phyloP scores from a whole-genome alignment of 2,888 invertebrate genomes.

The Seira sanloemensis region DNA sequence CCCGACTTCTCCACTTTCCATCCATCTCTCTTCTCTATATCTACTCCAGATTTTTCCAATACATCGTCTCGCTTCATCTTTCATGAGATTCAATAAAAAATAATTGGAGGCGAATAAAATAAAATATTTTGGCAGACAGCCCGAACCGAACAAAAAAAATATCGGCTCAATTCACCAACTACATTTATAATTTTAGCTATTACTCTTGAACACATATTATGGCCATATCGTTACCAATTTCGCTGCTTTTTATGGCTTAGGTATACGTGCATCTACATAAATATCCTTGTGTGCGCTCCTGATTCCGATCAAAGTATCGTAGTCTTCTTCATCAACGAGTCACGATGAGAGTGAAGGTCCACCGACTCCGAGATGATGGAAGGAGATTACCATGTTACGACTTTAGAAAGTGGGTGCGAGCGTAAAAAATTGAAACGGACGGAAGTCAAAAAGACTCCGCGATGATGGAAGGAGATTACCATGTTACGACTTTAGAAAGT shows the following conservation, averaged over 20 bases:
- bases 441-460: too few species aligned
- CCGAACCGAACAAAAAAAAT: constrained; percentile 55
- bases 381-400: too few species aligned
- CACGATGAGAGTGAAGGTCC: background rate
- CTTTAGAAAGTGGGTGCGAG: too few species aligned
- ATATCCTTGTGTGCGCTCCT: background rate
- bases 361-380: too few species aligned
- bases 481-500: too few species aligned
- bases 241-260: background rate
- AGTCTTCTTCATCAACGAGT: background rate
- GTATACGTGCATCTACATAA: background rate
- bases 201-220: background rate
- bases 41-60: background rate
- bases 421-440: too few species aligned
- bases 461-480: too few species aligned
- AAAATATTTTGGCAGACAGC: constrained; percentile 69
- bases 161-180: background rate
- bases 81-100: constrained; percentile 71
- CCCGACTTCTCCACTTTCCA: background rate
- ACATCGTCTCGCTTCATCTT: constrained; percentile 60
- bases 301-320: background rate
- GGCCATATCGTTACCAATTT: background rate
- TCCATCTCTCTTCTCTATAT: background rate
- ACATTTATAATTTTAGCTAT: background rate
- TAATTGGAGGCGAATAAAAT: constrained; percentile 69